Evolutionary conservation across 2,113 vertebrate genomes (phyloP), one percentile per base, ranked within the genome.

Genomic region (Varanus salvator): DNA sequence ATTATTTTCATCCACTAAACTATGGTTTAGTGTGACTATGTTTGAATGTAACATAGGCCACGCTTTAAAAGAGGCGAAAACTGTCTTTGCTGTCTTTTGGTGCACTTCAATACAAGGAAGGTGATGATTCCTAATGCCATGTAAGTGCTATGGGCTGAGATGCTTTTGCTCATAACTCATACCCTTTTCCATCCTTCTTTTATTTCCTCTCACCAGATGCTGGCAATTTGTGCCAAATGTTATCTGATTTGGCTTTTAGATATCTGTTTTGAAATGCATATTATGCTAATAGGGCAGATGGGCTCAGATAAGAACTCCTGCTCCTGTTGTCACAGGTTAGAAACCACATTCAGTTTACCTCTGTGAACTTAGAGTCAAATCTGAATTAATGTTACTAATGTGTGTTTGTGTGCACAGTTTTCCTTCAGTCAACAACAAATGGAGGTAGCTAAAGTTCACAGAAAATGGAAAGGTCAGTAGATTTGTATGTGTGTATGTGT

Each of bases 191-290:
- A 76, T 69, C 15, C 72, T 83, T 48, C 48, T 54, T 83, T 83
- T 87, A 80, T 87, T 91, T 54, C 88, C 89, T 92, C 92, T 92
- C 84, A 87, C n/a, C 83, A 90, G 88, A 93, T 88, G 84, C 72
- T 74, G 68, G 50, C 90, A 94, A 86, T 92, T 91, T 92, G 87
- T 89, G 91, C 86, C 93, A 93, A 76, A 80, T 92, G 93, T 90
- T 94, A 83, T 91, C 92, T 86, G 88, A 89, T 72, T 87, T 89
- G 17, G 1, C 50, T 87, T 94, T 94, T 87, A 90, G 50, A 89
- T 92, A 93, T 92, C 54, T 86, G 0, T 89, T 93, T 95, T 82
- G 31, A 90, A n/a, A 72, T 91, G 57, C 86, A 29, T 85, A 7
- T 88, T 87, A 31, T 89, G 69, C 44, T 89, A 83, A 93, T 93